These are phyloP conservation scores for Junonia oenone DNA, from an alignment of 2,888 invertebrate species.

Conservation along the genomic window DNA sequence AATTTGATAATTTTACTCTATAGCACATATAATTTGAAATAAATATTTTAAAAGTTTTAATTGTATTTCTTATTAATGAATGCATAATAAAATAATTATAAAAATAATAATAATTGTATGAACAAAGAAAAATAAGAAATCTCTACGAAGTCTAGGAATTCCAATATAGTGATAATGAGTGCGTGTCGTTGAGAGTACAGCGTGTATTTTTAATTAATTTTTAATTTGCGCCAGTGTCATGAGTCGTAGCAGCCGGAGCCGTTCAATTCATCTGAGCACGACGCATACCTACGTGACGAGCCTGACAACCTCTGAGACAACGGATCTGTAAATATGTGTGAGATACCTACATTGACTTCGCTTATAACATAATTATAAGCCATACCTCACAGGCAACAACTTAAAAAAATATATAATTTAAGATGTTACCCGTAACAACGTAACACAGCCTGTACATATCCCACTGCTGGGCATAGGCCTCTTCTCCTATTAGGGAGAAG, in stretches of 20 bases:
- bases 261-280: slow-evolving; percentile 55
- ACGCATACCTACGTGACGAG: slow-evolving; percentile 56
- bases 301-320: slow-evolving; percentile 46
- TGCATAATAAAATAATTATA: not conserved
- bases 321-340: slow-evolving; percentile 44
- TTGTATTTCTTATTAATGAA: no score
- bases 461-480: no score
- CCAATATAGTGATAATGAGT: slow-evolving; percentile 6
- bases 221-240: slow-evolving; percentile 28
- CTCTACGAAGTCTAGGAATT: not conserved
- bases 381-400: not conserved
- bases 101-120: not conserved
- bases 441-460: no score
- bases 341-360: slow-evolving; percentile 12
- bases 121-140: not conserved
- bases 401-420: no score
- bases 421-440: no score
- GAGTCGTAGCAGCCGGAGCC: slow-evolving; percentile 36
- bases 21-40: no score
- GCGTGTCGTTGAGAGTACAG: slow-evolving; percentile 17
- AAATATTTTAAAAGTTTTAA: no score
- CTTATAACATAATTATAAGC: not conserved
- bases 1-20: no score
- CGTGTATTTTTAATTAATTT: slow-evolving; percentile 28
- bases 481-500: no score